Percentiles rank a stretch among this genome's conserved stretches.
Conservation (phyloP, 2,888 invertebrate species). For the Apodemia mormo region DNA sequence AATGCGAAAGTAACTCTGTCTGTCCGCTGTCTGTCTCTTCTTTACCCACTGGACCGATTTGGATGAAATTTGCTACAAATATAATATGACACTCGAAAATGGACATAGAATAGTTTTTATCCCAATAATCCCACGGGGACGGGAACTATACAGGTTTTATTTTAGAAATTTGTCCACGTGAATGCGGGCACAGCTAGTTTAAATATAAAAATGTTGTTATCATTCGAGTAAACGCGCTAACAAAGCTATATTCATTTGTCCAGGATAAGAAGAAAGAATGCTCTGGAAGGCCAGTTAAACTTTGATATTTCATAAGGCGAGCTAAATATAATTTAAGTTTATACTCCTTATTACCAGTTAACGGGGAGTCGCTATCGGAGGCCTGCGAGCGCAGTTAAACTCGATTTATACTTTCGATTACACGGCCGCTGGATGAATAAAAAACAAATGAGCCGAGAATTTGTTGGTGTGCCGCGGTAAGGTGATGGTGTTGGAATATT, state of each 20-base stretch:
- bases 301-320: constrained; percentile 68
- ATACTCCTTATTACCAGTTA: constrained; percentile 76
- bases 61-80: too few species aligned
- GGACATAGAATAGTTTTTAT: too few species aligned
- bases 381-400: constrained; percentile 63
- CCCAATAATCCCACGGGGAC: too few species aligned
- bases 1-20: too few species aligned
- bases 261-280: constrained; percentile 13
- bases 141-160: too few species aligned
- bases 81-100: too few species aligned
- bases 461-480: constrained; percentile 59
- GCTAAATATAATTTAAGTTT: constrained; percentile 70
- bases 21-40: too few species aligned
- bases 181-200: too few species aligned
- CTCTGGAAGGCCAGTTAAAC: constrained; percentile 40
- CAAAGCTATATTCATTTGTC: constrained; percentile 18
- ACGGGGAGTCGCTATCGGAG: constrained; percentile 66
- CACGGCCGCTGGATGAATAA: constrained; percentile 68
- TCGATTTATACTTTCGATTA: constrained; percentile 81
- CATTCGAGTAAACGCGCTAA: constrained; percentile 19
- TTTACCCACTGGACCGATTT: too few species aligned
- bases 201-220: not conserved
- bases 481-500: constrained; percentile 23
- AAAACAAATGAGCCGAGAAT: constrained; percentile 80
- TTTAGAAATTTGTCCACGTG: too few species aligned